Percentiles rank a stretch among this genome's conserved stretches.
Evolutionary conservation across 2,888 invertebrate species (phyloP).

Genomic region (Gasteruption jaculator): DNA sequence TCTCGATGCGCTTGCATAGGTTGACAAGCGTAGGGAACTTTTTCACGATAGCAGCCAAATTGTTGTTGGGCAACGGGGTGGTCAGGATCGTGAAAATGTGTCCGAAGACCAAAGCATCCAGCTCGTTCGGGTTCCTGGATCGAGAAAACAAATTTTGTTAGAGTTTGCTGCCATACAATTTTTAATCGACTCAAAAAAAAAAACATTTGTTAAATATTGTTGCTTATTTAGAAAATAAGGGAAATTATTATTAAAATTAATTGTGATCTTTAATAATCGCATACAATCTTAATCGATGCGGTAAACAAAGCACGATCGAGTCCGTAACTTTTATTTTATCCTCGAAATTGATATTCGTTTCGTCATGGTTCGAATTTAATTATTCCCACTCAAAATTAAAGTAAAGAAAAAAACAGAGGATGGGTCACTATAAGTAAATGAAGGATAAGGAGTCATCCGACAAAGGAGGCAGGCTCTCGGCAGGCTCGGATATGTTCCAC

Average conservation of each 20-base stretch:
- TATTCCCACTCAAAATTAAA: background rate
- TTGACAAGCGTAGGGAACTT: constrained; percentile 73
- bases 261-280: background rate
- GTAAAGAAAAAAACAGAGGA: constrained; percentile 4
- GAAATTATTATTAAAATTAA: constrained; percentile 1
- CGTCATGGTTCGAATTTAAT: background rate
- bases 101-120: constrained; percentile 95
- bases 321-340: too few relatives aligned
- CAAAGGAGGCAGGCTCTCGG: constrained; percentile 27
- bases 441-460: constrained; percentile 30
- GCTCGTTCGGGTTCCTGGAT: constrained; percentile 76
- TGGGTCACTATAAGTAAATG: background rate
- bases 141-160: too few relatives aligned
- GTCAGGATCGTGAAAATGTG: constrained; percentile 94
- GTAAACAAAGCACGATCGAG: too few relatives aligned
- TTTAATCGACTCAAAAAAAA: background rate
- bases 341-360: background rate
- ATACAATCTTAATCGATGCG: too few relatives aligned
- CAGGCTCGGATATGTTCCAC: constrained; percentile 27
- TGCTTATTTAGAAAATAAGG: background rate
- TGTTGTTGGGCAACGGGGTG: constrained; percentile 78
- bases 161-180: background rate
- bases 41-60: constrained; percentile 75
- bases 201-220: too few relatives aligned
- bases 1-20: constrained; percentile 80